phyloP scores from a whole-genome alignment of 2,113 vertebrate genomes.

The Rousettus leschenaultii region DNA sequence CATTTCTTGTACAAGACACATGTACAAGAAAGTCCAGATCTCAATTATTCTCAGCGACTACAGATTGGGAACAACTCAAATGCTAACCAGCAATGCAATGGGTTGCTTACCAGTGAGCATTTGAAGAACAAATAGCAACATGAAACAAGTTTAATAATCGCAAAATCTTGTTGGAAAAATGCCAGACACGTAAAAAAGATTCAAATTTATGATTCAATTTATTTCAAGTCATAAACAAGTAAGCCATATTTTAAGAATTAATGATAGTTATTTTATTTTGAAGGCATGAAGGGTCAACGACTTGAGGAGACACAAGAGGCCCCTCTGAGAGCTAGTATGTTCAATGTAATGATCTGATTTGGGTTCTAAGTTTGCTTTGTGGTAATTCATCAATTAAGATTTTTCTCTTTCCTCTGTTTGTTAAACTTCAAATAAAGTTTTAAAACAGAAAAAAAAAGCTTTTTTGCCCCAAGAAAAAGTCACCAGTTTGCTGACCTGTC shows the following conservation, averaged over 20 bases:
- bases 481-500: too few relatives aligned
- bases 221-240: not conserved
- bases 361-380: not conserved
- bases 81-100: not conserved
- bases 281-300: not conserved
- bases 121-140: not conserved
- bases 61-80: not conserved
- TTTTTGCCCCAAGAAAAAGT: not conserved
- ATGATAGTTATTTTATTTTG: not conserved
- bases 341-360: not conserved
- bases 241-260: not conserved
- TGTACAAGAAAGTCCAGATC: not conserved
- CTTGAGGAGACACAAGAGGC: too few relatives aligned
- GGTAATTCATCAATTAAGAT: not conserved
- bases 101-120: too few relatives aligned
- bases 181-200: not conserved
- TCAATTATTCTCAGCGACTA: not conserved
- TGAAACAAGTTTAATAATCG: not conserved
- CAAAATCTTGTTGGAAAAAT: not conserved
- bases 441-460: not conserved
- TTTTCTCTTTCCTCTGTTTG: not conserved
- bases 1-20: not conserved
- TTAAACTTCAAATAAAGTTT: not conserved
- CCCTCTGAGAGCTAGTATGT: not conserved
- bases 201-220: not conserved